A percentile compares a stretch with the other conserved stretches of the same genome.
phyloP scores from a whole-genome alignment of 1,140 invertebrate genomes.

The Lethocerus indicus region DNA sequence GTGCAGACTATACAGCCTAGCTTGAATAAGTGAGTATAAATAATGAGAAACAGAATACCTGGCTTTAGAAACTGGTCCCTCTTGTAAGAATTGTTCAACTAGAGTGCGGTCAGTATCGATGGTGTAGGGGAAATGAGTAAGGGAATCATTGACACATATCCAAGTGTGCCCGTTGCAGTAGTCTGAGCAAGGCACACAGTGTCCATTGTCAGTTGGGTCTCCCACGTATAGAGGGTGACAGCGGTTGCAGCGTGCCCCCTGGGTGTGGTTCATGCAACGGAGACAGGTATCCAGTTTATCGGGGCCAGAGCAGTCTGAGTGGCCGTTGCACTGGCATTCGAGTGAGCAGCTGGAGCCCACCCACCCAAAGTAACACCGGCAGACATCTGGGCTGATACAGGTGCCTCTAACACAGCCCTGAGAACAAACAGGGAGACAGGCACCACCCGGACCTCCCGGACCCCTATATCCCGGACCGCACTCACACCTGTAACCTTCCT shows the following conservation, averaged over 20 bases:
- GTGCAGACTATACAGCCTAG: no score
- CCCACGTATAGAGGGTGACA: slow-evolving; percentile 82
- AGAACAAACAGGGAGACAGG: slow-evolving; percentile 38
- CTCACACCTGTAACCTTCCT: slow-evolving; percentile 62
- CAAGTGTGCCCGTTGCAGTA: slow-evolving; percentile 82
- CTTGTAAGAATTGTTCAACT: slow-evolving; percentile 12
- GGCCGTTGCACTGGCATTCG: slow-evolving; percentile 86
- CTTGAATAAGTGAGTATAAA: no score
- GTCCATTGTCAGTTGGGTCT: slow-evolving; percentile 67
- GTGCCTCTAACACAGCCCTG: slow-evolving; percentile 76
- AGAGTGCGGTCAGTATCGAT: slow-evolving; percentile 6
- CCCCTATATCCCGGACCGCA: slow-evolving; percentile 56
- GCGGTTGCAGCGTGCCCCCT: slow-evolving; percentile 27
- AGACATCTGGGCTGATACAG: slow-evolving; percentile 70
- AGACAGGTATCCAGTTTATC: slow-evolving; percentile 65
- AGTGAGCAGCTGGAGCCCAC: slow-evolving; percentile 86
- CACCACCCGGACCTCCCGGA: not conserved
- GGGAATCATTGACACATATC: slow-evolving; percentile 51
- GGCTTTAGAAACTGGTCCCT: slow-evolving; percentile 19
- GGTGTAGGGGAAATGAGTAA: slow-evolving; percentile 23
- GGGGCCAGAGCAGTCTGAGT: slow-evolving; percentile 77
- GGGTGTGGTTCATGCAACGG: slow-evolving; percentile 80
- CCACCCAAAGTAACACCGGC: slow-evolving; percentile 86
- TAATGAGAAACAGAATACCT: no score
- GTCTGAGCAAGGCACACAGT: slow-evolving; percentile 70